Conservation (phyloP, 1,140 invertebrate species). For the Rhagoletis zephyria region DNA sequence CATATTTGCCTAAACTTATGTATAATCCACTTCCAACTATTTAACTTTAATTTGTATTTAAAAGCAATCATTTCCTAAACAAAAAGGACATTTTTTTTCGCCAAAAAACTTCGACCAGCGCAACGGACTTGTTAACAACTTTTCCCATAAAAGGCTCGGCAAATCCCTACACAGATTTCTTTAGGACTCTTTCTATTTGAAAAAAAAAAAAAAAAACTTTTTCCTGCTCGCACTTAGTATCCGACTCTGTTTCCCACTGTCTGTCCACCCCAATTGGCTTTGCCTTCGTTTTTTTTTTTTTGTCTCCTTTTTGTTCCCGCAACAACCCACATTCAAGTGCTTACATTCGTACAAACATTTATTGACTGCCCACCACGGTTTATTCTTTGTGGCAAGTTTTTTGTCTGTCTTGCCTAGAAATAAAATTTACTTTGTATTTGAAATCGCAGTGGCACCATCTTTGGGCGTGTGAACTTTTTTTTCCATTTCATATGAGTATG, state of each 20-base stretch:
- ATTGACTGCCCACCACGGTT: slow-evolving; percentile 41
- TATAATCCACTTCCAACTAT: slow-evolving; percentile 30
- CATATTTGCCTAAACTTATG: background rate
- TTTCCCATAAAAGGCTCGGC: slow-evolving; percentile 24
- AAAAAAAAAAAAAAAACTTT: background rate
- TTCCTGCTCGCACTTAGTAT: background rate
- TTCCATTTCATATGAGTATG: background rate
- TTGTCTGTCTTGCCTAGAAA: background rate
- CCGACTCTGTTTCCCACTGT: background rate
- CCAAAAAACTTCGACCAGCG: background rate
- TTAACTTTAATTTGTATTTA: slow-evolving; percentile 31
- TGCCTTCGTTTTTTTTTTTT: background rate
- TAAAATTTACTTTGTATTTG: background rate
- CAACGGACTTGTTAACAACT: slow-evolving; percentile 44
- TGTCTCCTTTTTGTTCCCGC: background rate
- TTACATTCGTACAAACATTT: background rate
- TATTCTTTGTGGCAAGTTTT: background rate
- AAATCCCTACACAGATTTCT: slow-evolving; percentile 22
- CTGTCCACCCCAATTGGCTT: background rate
- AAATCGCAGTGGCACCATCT: slow-evolving; percentile 13
- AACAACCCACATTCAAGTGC: background rate
- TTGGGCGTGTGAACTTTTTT: background rate
- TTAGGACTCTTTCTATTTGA: too few relatives aligned
- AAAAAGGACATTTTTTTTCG: background rate
- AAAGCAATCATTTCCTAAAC: background rate